Evolutionary conservation across 35 echinoderm and acorn worm species (phyloP), one percentile per base, ranked within the genome.

Genomic region (Holothuria glaberrima): DNA sequence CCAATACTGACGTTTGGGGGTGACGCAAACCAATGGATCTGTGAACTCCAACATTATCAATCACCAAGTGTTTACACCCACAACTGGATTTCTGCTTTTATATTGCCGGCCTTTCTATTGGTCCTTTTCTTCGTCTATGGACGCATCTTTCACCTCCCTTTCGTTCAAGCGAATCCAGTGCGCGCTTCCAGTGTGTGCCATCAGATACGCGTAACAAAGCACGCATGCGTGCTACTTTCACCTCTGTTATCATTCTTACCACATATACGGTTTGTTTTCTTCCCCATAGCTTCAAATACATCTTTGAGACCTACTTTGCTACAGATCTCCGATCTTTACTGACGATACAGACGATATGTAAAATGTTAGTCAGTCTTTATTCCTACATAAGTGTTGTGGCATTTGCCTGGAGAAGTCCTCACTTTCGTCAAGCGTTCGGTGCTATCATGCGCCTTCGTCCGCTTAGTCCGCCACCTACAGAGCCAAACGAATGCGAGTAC

Each of bases 231-330:
- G 74, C 74, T 24, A 78, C 74, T 0, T 0, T 78, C 19, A 78
- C 74, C 3, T 78, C 74, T 4, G 35, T 38, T n/a, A 78, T 78
- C n/a, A 28, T 78, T n/a, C 33, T 78, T 13, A 48, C 50, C 9
- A 78, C 74, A 6, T 69, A 69, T 48, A 48, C 74, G 46, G 46
- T 83, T 22, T 83, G 79, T 9, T 83, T 6, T 6, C 3, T 83
- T 16, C 83, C 83, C 12, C 17, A n/a, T 9, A 86, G 59, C 45
- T 86, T 86, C 31, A 86, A 86, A 26, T 86, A 66, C 36, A 59
- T 86, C n/a, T 86, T 86, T 21, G 59, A 86, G 59, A 45, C 33
- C n/a, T 86, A 86, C 30, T 35, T 68, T n/a, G 58, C 62, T 3
- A 46, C 30, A 4, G 80, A 83, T 61, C 48, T 83, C 12, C 22